These are phyloP conservation scores for Taurulus bubalis DNA, from an alignment of 2,113 vertebrate genomes.

Conservation along the genomic window DNA sequence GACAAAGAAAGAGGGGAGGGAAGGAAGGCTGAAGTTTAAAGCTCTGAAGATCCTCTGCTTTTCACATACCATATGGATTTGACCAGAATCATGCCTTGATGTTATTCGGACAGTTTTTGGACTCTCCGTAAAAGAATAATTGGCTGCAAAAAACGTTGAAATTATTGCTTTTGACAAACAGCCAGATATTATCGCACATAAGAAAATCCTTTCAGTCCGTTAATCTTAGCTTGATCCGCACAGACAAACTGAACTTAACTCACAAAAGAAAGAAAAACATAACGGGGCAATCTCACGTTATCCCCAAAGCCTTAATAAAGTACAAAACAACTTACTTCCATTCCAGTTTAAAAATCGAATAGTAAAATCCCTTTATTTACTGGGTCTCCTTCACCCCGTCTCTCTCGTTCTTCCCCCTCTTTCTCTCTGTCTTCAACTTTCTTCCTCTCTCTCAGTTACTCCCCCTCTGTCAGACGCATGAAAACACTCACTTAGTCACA, in stretches of 20 bases:
- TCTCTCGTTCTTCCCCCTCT: constrained; percentile 43
- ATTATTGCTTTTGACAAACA: not conserved
- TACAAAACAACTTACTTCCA: constrained; percentile 68
- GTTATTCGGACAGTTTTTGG: not conserved
- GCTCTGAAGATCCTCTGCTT: constrained; percentile 5
- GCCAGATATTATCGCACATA: constrained; percentile 2
- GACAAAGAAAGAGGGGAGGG: constrained; percentile 39
- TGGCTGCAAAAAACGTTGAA: not conserved
- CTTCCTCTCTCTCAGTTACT: constrained; percentile 70
- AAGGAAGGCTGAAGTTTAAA: constrained; percentile 18
- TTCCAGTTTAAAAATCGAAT: constrained; percentile 50
- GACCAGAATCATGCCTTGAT: constrained; percentile 1
- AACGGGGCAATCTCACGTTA: not conserved
- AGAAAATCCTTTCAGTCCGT: not conserved
- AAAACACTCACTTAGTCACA: constrained; percentile 72
- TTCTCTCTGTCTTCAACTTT: constrained; percentile 69
- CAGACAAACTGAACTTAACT: not conserved
- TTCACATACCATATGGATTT: constrained; percentile 5
- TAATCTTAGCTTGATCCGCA: constrained; percentile 15
- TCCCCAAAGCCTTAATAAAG: constrained; percentile 31
- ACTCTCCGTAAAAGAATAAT: not conserved
- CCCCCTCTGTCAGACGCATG: constrained; percentile 75
- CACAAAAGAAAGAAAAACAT: constrained; percentile 12
- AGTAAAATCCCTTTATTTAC: constrained; percentile 62
- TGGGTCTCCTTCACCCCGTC: constrained; percentile 38